Evolutionary conservation across 2,888 invertebrate genomes (phyloP).

Genomic region (Reticulitermes lucifugus): DNA sequence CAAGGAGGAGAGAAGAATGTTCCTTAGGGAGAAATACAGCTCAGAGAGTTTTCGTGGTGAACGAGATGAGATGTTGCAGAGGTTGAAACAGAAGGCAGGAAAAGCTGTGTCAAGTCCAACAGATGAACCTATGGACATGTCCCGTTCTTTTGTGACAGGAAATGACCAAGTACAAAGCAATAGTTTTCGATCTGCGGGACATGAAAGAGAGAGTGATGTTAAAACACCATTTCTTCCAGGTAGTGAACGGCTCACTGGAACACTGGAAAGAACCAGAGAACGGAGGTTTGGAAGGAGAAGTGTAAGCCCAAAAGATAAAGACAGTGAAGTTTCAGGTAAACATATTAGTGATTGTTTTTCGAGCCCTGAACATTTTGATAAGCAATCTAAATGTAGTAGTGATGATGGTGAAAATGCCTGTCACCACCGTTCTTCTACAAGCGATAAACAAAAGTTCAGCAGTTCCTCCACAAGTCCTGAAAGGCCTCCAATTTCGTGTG

Average conservation of each 20-base stretch:
- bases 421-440: conserved; percentile 49
- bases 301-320: background rate
- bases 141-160: background rate
- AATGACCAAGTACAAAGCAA: conserved; percentile 40
- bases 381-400: background rate
- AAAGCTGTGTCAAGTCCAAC: conserved; percentile 37
- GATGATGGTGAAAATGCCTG: background rate
- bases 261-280: background rate
- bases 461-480: conserved; percentile 28
- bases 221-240: background rate
- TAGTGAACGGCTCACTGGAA: conserved; percentile 1
- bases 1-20: conserved; percentile 89
- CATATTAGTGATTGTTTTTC: background rate
- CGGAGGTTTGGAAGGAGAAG: conserved; percentile 12
- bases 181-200: conserved; percentile 35
- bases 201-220: conserved; percentile 20
- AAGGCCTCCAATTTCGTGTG: conserved; percentile 25
- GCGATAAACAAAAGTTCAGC: conserved; percentile 50
- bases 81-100: conserved; percentile 65
- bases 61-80: conserved; percentile 75
- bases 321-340: background rate
- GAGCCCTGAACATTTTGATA: background rate
- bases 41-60: conserved; percentile 65
- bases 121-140: conserved; percentile 6
- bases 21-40: conserved; percentile 86